Evolutionary conservation across 1,140 invertebrate species (phyloP), one percentile per base, ranked within the genome.

Genomic region (Sycobia sp.): DNA sequence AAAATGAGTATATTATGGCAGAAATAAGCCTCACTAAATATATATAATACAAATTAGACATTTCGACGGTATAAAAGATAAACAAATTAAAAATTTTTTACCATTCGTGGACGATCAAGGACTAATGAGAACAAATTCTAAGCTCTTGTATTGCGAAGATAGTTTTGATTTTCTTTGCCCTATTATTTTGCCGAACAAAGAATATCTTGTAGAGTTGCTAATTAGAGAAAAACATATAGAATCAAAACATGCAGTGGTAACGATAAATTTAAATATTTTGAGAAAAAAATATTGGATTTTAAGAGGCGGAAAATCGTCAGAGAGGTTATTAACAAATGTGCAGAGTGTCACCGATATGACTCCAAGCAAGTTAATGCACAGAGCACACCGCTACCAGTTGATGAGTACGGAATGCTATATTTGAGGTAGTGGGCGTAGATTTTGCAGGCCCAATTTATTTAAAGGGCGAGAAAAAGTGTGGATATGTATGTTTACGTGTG

Each of bases 271-370:
- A 14, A 69, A 34, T 44, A 34, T 27, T 3, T 25, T 69, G 29
- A 49, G 67, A 50, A 50, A 62, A 43, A 56, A 56, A 43, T 58
- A 46, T n/a, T 67, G 47, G 56, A 69, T 66, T n/a, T 14, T 69
- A 16, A 13, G 3, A 22, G 54, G 3, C 4, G 60, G 43, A n/a
- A 44, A 44, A 22, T 22, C 5, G 18, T 44, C 2, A 18, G 18
- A 20, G 41, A 18, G 7, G 20, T 22, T 7, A 18, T 44, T 44
- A 44, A 27, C n/a, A 27, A 47, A n/a, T 47, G 22, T 27, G 44
- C 27, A 27, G 11, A 2, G 8, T 47, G 41, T 44, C n/a, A 5
- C 4, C 18, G 20, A 14, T 18, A 44, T 44, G n/a, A 22, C 14
- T 18, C 41, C 2, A 44, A 44, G 14, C 41, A 7, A 2, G 3